A percentile compares a stretch with the other conserved stretches of the same genome.
These are phyloP conservation scores for Eurystomus glaucurus DNA, from an alignment of 2,797 vertebrate species.

Conservation along the genomic window DNA sequence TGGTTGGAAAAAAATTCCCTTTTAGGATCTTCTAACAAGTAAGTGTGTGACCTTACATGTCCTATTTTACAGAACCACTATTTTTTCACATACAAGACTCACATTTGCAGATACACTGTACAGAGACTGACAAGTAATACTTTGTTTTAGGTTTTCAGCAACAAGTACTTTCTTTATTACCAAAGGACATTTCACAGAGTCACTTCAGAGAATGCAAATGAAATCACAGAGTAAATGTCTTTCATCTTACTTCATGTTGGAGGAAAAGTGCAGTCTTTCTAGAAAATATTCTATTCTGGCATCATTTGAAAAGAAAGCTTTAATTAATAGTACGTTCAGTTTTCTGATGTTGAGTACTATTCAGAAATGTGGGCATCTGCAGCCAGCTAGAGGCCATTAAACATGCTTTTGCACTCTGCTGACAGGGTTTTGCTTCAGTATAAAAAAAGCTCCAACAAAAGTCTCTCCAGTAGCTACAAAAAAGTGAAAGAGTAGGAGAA, in stretches of 20 bases:
- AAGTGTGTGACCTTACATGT: not conserved
- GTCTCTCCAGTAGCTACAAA: conserved; percentile 64
- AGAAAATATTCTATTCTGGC: conserved; percentile 68
- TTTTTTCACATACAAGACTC: not conserved
- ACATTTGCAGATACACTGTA: not conserved
- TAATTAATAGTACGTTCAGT: conserved; percentile 71
- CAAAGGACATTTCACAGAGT: conserved; percentile 50
- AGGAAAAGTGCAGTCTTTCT: conserved; percentile 42
- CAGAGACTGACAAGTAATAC: conserved; percentile 35
- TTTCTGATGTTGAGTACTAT: conserved; percentile 76
- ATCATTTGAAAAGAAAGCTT: conserved; percentile 59
- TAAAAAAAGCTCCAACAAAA: conserved; percentile 61
- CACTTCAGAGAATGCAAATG: conserved; percentile 67
- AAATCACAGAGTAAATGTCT: conserved; percentile 57
- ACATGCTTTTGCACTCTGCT: conserved; percentile 64
- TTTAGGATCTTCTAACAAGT: not conserved
- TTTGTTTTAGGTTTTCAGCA: conserved; percentile 48
- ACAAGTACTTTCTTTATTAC: conserved; percentile 56
- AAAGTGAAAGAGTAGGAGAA: conserved; percentile 34
- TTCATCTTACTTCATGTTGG: conserved; percentile 53
- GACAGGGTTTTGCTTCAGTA: conserved; percentile 65
- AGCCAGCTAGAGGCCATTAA: conserved; percentile 72
- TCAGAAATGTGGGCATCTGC: conserved; percentile 69
- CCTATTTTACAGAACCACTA: not conserved
- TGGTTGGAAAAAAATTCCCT: not conserved